Base-by-base conservation (phyloP, 2,888 invertebrate genomes). In the Pristionchus maxplancki region DNA sequence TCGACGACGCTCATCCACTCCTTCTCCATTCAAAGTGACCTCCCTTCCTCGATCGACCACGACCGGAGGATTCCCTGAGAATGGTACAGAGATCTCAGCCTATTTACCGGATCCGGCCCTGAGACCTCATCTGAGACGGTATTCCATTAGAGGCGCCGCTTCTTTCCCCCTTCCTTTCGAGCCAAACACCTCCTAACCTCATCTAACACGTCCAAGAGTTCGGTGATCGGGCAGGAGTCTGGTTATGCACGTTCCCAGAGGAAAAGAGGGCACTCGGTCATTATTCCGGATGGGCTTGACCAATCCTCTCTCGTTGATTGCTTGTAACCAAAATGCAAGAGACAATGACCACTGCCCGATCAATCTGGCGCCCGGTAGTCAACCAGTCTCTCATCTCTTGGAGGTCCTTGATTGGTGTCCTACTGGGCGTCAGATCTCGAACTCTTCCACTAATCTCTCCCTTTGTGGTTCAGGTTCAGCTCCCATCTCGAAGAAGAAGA, bases 21-120 rank as follows among this genome's bases (percentile, higher is more conserved):
- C 85, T 3, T 85, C 85, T 20, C 85, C 85, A 0, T 64, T 64
- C 24, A 85, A 83, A 44, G 28, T 78, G n/a, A 48, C 81, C n/a
- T n/a, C 50, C 34, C 31, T 83, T 11, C 85, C 85, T 1, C 58
- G 85, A 44, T 85, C 85, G 24, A 85, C 58, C 44, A 40, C 48
- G 11, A 28, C 44, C 48, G n/a, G 37, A 28, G 44, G 78, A 28
- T 78, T 78, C 78, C 44, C 44, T 13, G 78, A 40, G 3, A 78
- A 78, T 78, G 44, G 78, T 78, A 44, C 58, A 58, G 58, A 58
- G 58, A 48, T 28, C 78, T n/a, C 44, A n/a, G 24, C 44, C 78
- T 71, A 71, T 71, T 71, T 71, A 78, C 78, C 78, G 28, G 40
- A 24, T 67, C 78, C 78, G n/a, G n/a, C n/a, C n/a, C 28, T 24